Evolutionary conservation across 1,140 invertebrate species (phyloP), one percentile per base, ranked within the genome.

Genomic region (Orius insidiosus): DNA sequence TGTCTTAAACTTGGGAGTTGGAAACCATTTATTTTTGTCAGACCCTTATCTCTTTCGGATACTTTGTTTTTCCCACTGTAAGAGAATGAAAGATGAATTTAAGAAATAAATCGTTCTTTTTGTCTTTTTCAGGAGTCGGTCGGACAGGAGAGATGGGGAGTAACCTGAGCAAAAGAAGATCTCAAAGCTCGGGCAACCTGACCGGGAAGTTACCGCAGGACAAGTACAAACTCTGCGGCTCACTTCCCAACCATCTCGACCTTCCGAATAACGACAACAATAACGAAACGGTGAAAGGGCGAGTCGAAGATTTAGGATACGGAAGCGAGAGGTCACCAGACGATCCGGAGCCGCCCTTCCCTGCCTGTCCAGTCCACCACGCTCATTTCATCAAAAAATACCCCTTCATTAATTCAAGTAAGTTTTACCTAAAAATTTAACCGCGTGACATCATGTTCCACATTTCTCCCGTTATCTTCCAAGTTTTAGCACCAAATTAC

Each of bases 301-400:
- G 32, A 44, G 31, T 32, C 31, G 15, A 49, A 13, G 77, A 82
- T 61, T 77, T 81, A 56, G 79, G 79, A 32, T 81, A 83, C 59
- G 78, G 74, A 2, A 81, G 77, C 0, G 78, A 81, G 56, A 64
- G 78, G n/a, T 81, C 78, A 0, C 78, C 76, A 1, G 78, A 81
- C 59, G 78, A 81, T 39, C 78, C 80, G 56, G 74, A 74, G 61
- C 72, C 74, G 2, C 76, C 77, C 1, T 70, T 73, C 33, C 67
- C 67, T 5, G 48, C 50, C 6, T 50, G 51, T 35, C 50, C 48
- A 15, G 45, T 54, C 8, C 50, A 52, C 34, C 53, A 54, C 33
- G 37, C 47, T 14, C 42, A 71, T 50, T 60, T 70, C 31, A 63
- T 70, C 52, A 61, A 65, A 7, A n/a, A 71, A 42, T 75, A 74